A percentile compares a stretch with the other conserved stretches of the same genome.
phyloP scores from a whole-genome alignment of 2,888 invertebrate genomes.

The Conomelus anceps region DNA sequence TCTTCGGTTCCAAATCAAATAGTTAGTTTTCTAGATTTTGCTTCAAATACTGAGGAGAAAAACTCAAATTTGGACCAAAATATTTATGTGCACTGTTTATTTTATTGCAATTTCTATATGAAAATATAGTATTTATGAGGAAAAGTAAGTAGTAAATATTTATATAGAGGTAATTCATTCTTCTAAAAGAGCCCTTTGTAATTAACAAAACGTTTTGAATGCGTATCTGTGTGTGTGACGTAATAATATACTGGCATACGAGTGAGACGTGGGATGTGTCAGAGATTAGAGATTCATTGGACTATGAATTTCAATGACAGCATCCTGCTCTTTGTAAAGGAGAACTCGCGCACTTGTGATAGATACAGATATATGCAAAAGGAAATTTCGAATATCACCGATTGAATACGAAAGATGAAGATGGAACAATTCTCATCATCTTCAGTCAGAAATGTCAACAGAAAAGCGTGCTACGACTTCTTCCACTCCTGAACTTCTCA shows the following conservation, averaged over 20 bases:
- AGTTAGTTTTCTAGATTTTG: no score
- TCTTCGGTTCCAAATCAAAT: no score
- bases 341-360: not conserved
- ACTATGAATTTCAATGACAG: not conserved
- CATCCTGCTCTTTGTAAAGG: not conserved
- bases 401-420: not conserved
- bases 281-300: not conserved
- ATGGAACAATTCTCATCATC: not conserved
- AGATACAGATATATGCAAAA: not conserved
- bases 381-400: not conserved
- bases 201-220: not conserved
- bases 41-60: no score
- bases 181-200: not conserved
- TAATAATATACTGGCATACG: not conserved
- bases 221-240: not conserved
- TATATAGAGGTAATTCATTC: not conserved
- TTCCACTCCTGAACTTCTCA: not conserved
- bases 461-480: not conserved
- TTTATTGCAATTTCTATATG: no score
- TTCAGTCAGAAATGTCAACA: not conserved
- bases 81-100: no score
- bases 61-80: no score
- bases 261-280: not conserved
- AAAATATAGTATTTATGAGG: no score
- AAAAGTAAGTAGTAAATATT: no score